These are phyloP conservation scores for Hypomecis punctinalis DNA, from an alignment of 2,888 invertebrate genomes.

Conservation along the genomic window DNA sequence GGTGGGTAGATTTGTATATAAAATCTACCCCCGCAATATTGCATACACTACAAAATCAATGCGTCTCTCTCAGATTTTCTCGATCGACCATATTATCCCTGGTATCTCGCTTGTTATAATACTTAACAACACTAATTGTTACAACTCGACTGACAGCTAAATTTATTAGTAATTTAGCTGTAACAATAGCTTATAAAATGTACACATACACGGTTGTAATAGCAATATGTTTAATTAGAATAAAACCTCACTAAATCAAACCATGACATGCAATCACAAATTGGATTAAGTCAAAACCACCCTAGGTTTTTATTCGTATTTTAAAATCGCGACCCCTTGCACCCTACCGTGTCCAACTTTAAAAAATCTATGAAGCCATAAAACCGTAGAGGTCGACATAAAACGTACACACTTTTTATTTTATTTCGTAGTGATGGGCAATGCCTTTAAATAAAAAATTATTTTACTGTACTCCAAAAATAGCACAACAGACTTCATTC, in stretches of 20 bases:
- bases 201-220: neutral
- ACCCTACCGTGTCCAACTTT: slow-evolving; percentile 8
- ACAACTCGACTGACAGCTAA: neutral
- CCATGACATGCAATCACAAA: slow-evolving; percentile 15
- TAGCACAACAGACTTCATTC: no score
- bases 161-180: neutral
- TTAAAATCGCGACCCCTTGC: slow-evolving; percentile 5
- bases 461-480: no score
- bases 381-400: neutral
- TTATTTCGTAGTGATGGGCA: neutral
- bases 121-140: no score
- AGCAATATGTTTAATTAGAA: neutral
- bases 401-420: slow-evolving; percentile 10
- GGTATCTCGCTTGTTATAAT: no score
- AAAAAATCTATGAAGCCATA: slow-evolving; percentile 28
- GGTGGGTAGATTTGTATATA: no score
- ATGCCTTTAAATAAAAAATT: no score
- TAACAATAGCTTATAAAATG: neutral
- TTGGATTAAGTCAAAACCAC: slow-evolving; percentile 15
- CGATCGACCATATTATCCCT: no score
- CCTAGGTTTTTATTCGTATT: slow-evolving; percentile 5
- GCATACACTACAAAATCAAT: no score
- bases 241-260: slow-evolving; percentile 11
- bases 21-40: no score
- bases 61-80: no score